phyloP scores from a whole-genome alignment of 1,140 invertebrate genomes.

The Panulirus ornatus region DNA sequence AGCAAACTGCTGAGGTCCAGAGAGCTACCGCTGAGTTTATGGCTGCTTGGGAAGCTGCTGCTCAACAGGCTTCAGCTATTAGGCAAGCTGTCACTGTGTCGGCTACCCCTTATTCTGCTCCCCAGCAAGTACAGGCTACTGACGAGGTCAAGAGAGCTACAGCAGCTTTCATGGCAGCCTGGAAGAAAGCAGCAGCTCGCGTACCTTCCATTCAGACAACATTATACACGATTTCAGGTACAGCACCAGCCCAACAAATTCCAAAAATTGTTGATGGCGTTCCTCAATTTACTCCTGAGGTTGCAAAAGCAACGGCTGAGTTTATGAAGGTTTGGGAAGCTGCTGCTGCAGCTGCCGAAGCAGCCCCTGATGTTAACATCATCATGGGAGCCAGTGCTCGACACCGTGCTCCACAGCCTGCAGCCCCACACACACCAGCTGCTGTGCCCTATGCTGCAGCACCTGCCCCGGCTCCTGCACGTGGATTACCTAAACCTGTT shows the following conservation, averaged over 20 bases:
- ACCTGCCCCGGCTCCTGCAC: not conserved
- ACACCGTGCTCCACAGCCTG: not conserved
- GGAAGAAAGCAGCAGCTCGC: conserved; percentile 23
- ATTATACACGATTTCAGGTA: conserved; percentile 16
- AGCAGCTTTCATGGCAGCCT: conserved; percentile 18
- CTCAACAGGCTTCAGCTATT: conserved; percentile 27
- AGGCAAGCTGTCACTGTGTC: not conserved
- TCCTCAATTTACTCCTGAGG: conserved; percentile 38
- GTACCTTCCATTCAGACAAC: conserved; percentile 22
- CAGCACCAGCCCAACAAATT: not conserved
- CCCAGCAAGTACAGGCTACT: not conserved
- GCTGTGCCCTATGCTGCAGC: not conserved
- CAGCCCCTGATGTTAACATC: conserved; percentile 54
- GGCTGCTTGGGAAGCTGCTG: conserved; percentile 8
- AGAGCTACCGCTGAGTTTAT: conserved; percentile 17
- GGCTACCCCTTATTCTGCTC: not conserved
- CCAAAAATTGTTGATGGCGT: conserved; percentile 53
- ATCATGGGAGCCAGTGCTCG: conserved; percentile 47
- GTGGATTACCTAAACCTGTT: conserved; percentile 15
- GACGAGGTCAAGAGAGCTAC: conserved; percentile 35
- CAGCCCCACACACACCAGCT: not conserved
- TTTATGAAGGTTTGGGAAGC: conserved; percentile 62
- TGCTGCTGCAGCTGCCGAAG: conserved; percentile 57
- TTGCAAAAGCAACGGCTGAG: conserved; percentile 52
- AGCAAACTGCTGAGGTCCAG: not conserved